Conservation (phyloP, 2,888 invertebrate genomes). For the Drosophila lutescens region DNA sequence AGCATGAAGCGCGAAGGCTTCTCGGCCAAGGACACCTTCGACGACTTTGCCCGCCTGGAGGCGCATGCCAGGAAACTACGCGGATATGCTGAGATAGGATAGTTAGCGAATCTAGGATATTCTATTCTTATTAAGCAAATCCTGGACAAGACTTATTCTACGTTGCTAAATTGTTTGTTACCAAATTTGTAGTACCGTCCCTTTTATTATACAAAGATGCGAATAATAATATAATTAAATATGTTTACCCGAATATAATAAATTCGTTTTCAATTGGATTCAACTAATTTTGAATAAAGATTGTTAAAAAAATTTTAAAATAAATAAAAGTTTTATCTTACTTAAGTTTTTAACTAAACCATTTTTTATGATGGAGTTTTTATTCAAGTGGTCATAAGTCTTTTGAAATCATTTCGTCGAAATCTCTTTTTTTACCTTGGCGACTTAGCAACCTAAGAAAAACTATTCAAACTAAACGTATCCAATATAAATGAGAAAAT, state of each 20-base stretch:
- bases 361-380: no score
- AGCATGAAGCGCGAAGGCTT: not conserved
- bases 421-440: no score
- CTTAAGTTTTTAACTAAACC: no score
- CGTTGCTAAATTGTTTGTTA: not conserved
- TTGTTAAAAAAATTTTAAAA: no score
- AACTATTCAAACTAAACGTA: slow-evolving; percentile 51
- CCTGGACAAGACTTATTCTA: no score
- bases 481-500: slow-evolving; percentile 48
- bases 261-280: not conserved
- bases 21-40: not conserved
- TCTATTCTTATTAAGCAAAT: no score
- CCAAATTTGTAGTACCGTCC: not conserved
- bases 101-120: no score
- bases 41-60: not conserved
- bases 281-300: no score
- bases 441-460: not conserved
- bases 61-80: not conserved
- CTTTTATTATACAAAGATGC: not conserved
- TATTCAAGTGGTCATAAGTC: no score
- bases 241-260: not conserved
- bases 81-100: slow-evolving; percentile 16
- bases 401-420: no score
- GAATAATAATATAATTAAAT: not conserved
- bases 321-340: no score